Percentiles rank a stretch among this genome's conserved stretches.
Evolutionary conservation across 2,888 invertebrate genomes (phyloP).

Genomic region (Eristalis tenax): DNA sequence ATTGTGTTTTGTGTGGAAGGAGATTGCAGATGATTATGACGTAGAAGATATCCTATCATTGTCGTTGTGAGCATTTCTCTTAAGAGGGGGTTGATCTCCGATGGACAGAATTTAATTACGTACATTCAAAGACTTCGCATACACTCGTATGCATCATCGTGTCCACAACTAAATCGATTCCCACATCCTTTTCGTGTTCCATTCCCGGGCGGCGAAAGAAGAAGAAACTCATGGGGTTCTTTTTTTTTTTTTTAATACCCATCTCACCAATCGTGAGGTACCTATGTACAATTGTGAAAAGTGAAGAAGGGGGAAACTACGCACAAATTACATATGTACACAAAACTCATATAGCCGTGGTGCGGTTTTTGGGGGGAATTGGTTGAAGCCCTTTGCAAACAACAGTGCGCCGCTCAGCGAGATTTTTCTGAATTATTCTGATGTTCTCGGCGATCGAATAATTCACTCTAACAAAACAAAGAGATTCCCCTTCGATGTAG

Average conservation of each 20-base stretch:
- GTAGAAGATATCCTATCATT: constrained; percentile 25
- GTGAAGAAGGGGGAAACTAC: not conserved
- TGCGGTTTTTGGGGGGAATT: not conserved
- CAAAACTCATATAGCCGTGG: not conserved
- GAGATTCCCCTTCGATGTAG: not conserved
- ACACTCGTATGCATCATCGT: not conserved
- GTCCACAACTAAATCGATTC: not conserved
- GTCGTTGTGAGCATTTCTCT: not conserved
- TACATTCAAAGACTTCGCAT: not conserved
- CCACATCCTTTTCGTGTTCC: not conserved
- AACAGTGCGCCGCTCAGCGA: not conserved
- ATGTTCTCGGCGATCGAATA: not conserved
- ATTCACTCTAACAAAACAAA: not conserved
- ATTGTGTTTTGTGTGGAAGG: not conserved
- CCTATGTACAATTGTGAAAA: not conserved
- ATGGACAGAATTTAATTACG: constrained; percentile 25
- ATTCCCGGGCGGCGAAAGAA: not conserved
- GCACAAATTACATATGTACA: not conserved
- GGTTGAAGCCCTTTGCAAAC: not conserved
- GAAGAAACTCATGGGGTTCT: not conserved
- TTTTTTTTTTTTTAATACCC: not conserved
- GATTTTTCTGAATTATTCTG: not conserved
- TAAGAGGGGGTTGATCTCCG: constrained; percentile 28
- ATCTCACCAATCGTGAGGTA: not conserved
- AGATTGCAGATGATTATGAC: constrained; percentile 17